Evolutionary conservation across 2,797 vertebrate genomes (phyloP).

Genomic region (Mormyrops boulengeri): DNA sequence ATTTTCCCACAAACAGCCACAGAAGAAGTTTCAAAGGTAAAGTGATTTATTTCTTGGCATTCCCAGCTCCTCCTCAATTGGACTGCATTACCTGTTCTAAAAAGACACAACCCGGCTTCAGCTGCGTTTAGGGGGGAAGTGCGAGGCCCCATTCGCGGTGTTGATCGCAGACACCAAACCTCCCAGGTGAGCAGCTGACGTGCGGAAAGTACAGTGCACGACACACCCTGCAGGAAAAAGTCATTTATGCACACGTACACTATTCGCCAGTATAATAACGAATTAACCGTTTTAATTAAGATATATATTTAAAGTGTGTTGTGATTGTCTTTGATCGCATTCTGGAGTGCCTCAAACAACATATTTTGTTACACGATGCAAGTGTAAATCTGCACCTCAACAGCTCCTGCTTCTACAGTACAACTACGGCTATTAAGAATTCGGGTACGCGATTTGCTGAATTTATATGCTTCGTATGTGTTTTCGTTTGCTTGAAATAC

Average conservation of each 20-base stretch:
- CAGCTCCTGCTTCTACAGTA: neutral
- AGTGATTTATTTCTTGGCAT: neutral
- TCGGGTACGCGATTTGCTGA: neutral
- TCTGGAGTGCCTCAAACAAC: neutral
- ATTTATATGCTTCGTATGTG: neutral
- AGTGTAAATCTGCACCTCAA: neutral
- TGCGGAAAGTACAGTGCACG: neutral
- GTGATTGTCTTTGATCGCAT: neutral
- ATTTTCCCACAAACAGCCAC: slow-evolving; percentile 7
- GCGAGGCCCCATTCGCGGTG: neutral
- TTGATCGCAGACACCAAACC: neutral
- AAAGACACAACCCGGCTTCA: neutral
- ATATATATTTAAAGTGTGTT: neutral
- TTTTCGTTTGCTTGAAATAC: neutral
- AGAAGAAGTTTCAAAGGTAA: neutral
- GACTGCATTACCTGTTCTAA: neutral
- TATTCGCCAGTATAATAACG: neutral
- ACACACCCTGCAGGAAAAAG: neutral
- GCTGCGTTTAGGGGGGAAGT: neutral
- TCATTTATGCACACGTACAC: neutral
- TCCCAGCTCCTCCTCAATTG: neutral
- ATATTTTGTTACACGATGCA: neutral
- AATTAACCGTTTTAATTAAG: neutral
- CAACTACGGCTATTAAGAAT: neutral
- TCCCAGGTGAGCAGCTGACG: neutral